Conservation (phyloP, 2,797 vertebrate genomes). For the Natrix natrix region DNA sequence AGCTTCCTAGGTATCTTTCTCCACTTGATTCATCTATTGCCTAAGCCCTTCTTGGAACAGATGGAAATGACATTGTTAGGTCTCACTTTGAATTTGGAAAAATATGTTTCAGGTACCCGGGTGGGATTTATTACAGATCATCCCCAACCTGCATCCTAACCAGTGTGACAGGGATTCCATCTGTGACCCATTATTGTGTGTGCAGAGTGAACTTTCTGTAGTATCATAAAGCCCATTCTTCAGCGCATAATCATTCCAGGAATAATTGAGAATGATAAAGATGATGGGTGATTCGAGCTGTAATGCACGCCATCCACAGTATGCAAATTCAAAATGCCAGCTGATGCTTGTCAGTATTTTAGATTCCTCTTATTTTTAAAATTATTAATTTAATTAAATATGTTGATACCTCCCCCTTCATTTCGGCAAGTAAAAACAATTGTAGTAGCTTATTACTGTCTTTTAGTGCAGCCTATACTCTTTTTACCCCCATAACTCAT, state of each 20-base stretch:
- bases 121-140: conserved; percentile 6
- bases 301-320: not conserved
- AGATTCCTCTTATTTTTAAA: not conserved
- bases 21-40: conserved; percentile 11
- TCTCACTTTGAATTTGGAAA: conserved; percentile 8
- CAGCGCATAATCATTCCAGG: not conserved
- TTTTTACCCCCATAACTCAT: not conserved
- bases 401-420: not conserved
- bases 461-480: not conserved
- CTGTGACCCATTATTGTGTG: not conserved
- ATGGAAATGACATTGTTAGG: not conserved
- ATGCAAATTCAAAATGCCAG: not conserved
- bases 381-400: not conserved
- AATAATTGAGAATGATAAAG: not conserved
- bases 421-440: not conserved
- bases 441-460: not conserved
- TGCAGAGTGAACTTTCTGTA: not conserved
- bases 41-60: not conserved
- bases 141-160: not conserved
- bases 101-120: conserved; percentile 5
- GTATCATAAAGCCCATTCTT: not conserved
- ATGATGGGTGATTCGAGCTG: not conserved
- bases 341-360: not conserved
- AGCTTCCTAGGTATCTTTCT: not conserved
- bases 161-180: not conserved